Evolutionary conservation across 1,140 invertebrate genomes (phyloP), one percentile per base, ranked within the genome.

Genomic region (Drosophila rufa): DNA sequence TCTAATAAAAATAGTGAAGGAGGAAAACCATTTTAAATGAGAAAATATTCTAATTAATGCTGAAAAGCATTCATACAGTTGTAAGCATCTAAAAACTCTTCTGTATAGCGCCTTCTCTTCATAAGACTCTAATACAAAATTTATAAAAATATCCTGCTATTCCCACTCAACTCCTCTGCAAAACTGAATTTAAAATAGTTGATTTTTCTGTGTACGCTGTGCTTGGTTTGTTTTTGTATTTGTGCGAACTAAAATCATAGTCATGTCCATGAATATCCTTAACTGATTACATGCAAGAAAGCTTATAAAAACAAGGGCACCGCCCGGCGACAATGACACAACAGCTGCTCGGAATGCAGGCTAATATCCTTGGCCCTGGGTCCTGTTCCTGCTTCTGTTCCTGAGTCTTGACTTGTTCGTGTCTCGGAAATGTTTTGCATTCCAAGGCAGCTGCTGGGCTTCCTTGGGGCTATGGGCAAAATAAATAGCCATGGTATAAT

Each of bases 211-310:
- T 70, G 67, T 56, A 56, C 22, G 2, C 12, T 51, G 6, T 19
- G 25, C 47, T 27, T 8, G 4, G 53, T 45, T 27, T 53, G 17
- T 62, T 42, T 67, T 19, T 62, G 14, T 76, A 30, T 69, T 56
- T 56, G 66, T 57, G 30, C 51, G 59, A 46, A 64, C 78, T 89
- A 90, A 89, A 89, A 90, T 85, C 85, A 89, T 89, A 89, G 85
- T 89, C 85, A 90, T 89, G 85, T 90, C 65, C 82, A 89, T 89
- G 85, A 89, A 89, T 89, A 89, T 85, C 81, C 75, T 53, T 85
- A 85, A 81, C 85, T 89, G 85, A 90, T 89, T 90, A 89, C 85
- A 89, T 73, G 85, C 85, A 90, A 73, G 67, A 78, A 47, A 91
- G 82, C 86, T 85, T 80, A 89, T 82, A 82, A 89, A 76, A 91